These are phyloP conservation scores for Erynnis tages DNA, from an alignment of 2,888 invertebrate genomes.

Conservation along the genomic window DNA sequence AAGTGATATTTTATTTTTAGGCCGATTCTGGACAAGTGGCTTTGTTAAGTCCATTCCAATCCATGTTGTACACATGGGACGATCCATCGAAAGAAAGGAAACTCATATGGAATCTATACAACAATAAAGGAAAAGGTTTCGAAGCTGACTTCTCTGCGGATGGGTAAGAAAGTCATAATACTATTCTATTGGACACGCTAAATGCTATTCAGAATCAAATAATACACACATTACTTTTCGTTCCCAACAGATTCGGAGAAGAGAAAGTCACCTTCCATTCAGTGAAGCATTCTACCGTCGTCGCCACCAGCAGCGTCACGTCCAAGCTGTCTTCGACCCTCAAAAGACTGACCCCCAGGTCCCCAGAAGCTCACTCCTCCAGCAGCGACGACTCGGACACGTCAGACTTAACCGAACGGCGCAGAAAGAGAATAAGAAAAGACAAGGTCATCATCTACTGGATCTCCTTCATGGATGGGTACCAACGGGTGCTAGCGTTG, in stretches of 20 bases:
- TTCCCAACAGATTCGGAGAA: slow-evolving; percentile 81
- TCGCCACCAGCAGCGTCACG: slow-evolving; percentile 71
- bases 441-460: slow-evolving; percentile 90
- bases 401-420: slow-evolving; percentile 67
- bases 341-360: slow-evolving; percentile 75
- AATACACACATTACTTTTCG: too few relatives aligned
- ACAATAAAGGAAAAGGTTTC: slow-evolving; percentile 87
- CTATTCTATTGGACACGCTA: too few relatives aligned
- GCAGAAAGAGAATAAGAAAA: slow-evolving; percentile 84
- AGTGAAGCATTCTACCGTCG: slow-evolving; percentile 79
- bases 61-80: slow-evolving; percentile 92
- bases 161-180: slow-evolving; percentile 68
- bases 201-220: too few relatives aligned
- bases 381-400: slow-evolving; percentile 83
- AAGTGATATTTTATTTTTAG: slow-evolving; percentile 24
- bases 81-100: slow-evolving; percentile 88
- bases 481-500: slow-evolving; percentile 87
- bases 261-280: slow-evolving; percentile 88
- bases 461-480: slow-evolving; percentile 89
- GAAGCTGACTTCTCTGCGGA: slow-evolving; percentile 87
- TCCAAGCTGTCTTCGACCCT: slow-evolving; percentile 80
- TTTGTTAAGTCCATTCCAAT: slow-evolving; percentile 87
- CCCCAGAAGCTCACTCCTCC: slow-evolving; percentile 78
- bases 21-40: slow-evolving; percentile 82
- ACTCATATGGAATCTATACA: slow-evolving; percentile 91